Evolutionary conservation across 2,797 vertebrate genomes (phyloP), one percentile per base, ranked within the genome.

Genomic region (Neosilurus hyrtlii): DNA sequence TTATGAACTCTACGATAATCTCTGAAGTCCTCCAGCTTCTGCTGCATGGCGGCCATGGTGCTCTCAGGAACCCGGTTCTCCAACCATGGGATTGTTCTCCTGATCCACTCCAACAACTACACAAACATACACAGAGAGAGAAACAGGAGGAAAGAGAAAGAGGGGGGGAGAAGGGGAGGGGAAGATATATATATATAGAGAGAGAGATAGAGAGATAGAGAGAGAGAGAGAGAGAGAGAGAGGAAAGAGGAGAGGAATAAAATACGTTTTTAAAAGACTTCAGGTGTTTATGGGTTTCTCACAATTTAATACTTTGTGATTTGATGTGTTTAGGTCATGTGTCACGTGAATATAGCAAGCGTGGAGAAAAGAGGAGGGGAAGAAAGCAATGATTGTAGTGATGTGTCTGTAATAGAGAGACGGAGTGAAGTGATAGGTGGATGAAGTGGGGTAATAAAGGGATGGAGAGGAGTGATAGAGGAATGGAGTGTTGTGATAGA

Each of bases 1-100:
- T 99, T 99, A 92, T 99, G 98, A 87, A 97, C 95, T 82, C 97
- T 96, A 9, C 97, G 95, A 90, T 99, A 99, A 88, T 99, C 97
- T 85, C 98, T 91, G 91, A 99, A 99, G 89, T 99, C 97, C 86
- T 99, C 97, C 90, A 99, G 92, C 88, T 99, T 99, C 87, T 96
- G 93, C 91, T 96, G 97, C 97, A 98, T 98, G 91, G 96, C 97
- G 35, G 97, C 95, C 98, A 99, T 99, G 91, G 98, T 99, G 93
- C 97, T 99, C 93, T 99, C 97, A 0, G 98, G 97, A 57, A 92
- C 68, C 0, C 96, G 94, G 92, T 99, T 98, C 93, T 99, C 98
- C 93, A 99, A 92, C 98, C 98, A 99, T 0, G 98, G 98, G 90
- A 99, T 96, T 86, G 98, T 99, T 84, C 97, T 95, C 3, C 96